Evolutionary conservation across 2,888 invertebrate species (phyloP).

Genomic region (Cryptus viduatorius): DNA sequence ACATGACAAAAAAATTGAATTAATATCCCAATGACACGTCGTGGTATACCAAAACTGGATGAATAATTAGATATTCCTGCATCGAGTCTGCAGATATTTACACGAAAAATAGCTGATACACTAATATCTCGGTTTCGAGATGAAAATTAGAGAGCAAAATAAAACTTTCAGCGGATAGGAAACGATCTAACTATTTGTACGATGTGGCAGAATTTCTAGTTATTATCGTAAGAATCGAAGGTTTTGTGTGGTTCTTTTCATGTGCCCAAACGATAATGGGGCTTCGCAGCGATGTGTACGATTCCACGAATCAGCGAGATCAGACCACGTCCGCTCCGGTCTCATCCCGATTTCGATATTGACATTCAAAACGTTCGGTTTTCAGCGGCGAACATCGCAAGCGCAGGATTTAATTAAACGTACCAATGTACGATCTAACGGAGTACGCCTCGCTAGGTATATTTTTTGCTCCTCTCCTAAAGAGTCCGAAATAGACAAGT

Average conservation of each 20-base stretch:
- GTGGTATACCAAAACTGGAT: neutral
- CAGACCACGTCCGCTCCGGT: conserved; percentile 4
- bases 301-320: conserved; percentile 51
- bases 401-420: conserved; percentile 69
- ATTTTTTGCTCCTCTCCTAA: conserved; percentile 30
- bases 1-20: neutral
- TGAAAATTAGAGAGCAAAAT: neutral
- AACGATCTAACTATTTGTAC: neutral
- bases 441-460: conserved; percentile 34
- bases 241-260: conserved; percentile 39
- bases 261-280: conserved; percentile 54
- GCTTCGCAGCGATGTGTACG: conserved; percentile 42
- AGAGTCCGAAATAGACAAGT: conserved; percentile 55
- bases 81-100: conserved; percentile 6
- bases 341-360: conserved; percentile 63
- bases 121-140: conserved; percentile 6
- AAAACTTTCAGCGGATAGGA: neutral
- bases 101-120: neutral
- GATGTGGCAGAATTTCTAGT: conserved; percentile 19
- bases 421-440: conserved; percentile 67
- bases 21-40: too few species aligned
- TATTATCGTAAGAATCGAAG: conserved; percentile 17
- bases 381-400: conserved; percentile 45
- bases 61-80: too few species aligned
- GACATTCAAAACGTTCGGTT: conserved; percentile 54